Evolutionary conservation across 2,113 vertebrate genomes (phyloP), one percentile per base, ranked within the genome.

Genomic region (Sander vitreus): DNA sequence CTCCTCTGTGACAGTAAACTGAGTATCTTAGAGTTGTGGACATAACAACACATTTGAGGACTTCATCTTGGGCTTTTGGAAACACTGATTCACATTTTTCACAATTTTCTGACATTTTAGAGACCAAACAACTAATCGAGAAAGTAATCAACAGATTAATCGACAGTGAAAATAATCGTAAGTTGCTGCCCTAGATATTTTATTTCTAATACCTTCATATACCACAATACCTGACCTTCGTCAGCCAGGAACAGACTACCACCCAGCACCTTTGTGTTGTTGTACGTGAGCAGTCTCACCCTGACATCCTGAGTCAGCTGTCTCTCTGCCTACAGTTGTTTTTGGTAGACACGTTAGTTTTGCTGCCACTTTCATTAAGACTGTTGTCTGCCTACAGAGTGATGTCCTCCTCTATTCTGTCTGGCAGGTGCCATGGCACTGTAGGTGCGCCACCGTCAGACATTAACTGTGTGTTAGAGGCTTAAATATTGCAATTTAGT

Each of bases 301-400:
- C 3, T 13, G 51, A 62, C 67, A 4, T 39, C 23, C 76, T 81
- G 60, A 87, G 11, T 87, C 85, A 80, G 83, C 71, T 64, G 70
- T 76, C 77, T 80, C 33, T 53, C 67, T 51, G 66, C 48, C 63
- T 63, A 11, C 55, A 54, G n/a, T 80, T 50, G 43, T 58, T 57
- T 74, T 55, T 43, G 11, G 70, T 50, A 2, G 23, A 39, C n/a
- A 14, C 2, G 25, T 47, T 78, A 48, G 75, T 55, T 64, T 47
- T 8, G 23, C 64, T 85, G 78, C 65, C 63, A n/a, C 63, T 78
- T 54, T 54, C 7, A 27, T 43, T 64, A 16, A 14, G 19, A 25
- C 63, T 18, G 25, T n/a, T n/a, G 47, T 68, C 48, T 43, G 14
- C 66, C 55, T 27, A 25, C n/a, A 58, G 63, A 78, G 14, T 36